Evolutionary conservation across 2,797 vertebrate genomes (phyloP).

Genomic region (Pelochelys cantorii): DNA sequence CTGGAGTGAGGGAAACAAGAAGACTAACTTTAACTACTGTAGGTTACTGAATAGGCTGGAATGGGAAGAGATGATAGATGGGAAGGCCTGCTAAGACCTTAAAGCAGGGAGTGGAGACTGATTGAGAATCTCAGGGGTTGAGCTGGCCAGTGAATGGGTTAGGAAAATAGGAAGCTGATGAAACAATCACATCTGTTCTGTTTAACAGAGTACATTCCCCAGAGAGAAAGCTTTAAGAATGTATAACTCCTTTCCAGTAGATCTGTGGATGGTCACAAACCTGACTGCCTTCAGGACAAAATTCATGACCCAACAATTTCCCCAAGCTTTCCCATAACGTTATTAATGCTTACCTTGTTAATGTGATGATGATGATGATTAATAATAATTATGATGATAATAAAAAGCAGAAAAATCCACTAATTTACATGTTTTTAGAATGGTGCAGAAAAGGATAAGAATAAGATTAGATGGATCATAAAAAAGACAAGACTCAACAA

Average conservation of each 20-base stretch:
- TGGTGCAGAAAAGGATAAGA: neutral
- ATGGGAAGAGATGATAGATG: neutral
- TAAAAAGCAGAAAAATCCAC: neutral
- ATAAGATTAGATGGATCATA: neutral
- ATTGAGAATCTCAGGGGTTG: neutral
- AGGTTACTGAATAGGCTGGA: neutral
- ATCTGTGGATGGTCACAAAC: slow-evolving; percentile 6
- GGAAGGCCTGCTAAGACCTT: neutral
- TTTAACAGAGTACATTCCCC: neutral
- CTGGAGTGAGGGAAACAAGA: neutral
- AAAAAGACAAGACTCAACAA: neutral
- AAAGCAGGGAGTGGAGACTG: neutral
- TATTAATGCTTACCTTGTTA: neutral
- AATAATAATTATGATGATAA: neutral
- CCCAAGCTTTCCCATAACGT: neutral
- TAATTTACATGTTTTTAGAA: neutral
- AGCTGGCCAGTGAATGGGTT: rapidly evolving
- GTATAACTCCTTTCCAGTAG: neutral
- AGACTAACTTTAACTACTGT: neutral
- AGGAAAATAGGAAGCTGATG: neutral
- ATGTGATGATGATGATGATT: no score
- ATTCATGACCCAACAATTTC: neutral
- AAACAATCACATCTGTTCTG: neutral
- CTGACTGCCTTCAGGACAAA: neutral
- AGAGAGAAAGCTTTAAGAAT: neutral